Percentiles rank a stretch among this genome's conserved stretches.
Conservation (phyloP, 2,113 vertebrate species). For the Rhinoderma darwinii region DNA sequence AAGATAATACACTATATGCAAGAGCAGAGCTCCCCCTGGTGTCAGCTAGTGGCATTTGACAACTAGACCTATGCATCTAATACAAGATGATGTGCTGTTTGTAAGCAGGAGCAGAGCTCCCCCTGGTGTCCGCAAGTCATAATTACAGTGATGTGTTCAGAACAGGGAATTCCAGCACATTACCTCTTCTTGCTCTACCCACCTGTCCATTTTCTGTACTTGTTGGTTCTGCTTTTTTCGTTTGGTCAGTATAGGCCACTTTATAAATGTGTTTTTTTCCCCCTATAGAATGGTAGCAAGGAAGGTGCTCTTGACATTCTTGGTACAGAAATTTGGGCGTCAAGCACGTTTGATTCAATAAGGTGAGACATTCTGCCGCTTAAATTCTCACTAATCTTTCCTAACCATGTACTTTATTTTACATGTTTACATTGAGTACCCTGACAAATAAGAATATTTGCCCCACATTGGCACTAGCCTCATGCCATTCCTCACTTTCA, state of each 20-base stretch:
- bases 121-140: background rate
- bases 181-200: background rate
- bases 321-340: slow-evolving; percentile 97
- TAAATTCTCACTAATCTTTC: background rate
- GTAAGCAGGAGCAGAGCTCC: background rate
- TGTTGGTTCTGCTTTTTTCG: background rate
- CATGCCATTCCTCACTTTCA: no score
- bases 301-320: slow-evolving; percentile 89
- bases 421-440: background rate
- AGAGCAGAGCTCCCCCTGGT: background rate
- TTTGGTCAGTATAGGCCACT: background rate
- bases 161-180: background rate
- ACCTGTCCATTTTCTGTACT: background rate
- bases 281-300: slow-evolving; percentile 89
- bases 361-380: slow-evolving; percentile 76
- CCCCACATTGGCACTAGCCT: no score
- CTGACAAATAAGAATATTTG: background rate
- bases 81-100: background rate
- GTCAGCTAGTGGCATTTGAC: background rate
- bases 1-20: no score
- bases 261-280: background rate
- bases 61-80: background rate
- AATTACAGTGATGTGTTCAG: background rate
- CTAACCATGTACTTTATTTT: background rate
- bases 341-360: slow-evolving; percentile 90